Base-by-base conservation (phyloP, 2,888 invertebrate species). In the Lasioglossum morio region DNA sequence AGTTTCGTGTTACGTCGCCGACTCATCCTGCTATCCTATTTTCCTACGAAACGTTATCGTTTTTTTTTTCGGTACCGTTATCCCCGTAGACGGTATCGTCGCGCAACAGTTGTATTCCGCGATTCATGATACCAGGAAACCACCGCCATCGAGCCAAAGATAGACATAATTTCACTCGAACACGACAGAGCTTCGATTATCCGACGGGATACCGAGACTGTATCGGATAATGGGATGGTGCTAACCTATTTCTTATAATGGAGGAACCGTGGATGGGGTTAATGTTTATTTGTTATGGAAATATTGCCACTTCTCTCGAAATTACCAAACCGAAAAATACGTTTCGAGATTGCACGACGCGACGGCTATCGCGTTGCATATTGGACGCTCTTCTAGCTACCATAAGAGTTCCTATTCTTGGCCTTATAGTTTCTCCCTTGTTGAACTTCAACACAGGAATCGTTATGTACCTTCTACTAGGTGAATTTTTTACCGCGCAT, bases 1-100 rank as follows among this genome's bases (percentile, higher is more conserved):
- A 85, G 81, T 86, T 86, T 84, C 86, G 72, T 80, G 84, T 80
- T 79, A 70, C 78, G 74, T 53, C 75, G 69, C 57, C 34, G 77
- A 14, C n/a, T 27, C 84, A 69, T 75, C 40, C 75, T 69, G 72
- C 78, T 69, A 72, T 86, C 84, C 86, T 84, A 85, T 84, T 84
- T 84, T 84, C 84, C 34, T 66, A 30, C 60, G 53, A 60, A 81
- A 80, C 84, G 37, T 86, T 84, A 86, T 81, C 85, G 34, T 34
- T 3, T 2, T 37, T 30, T 81, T 72, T 63, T 30, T 30, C 63
- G n/a, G 19, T 80, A 77, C 84, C 83, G 85, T 84, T 85, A 69
- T 79, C 30, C 19, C 14, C 34, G n/a, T 30, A 66, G 70, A 72
- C 80, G 34, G 72, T 82, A 80, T 80, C 79, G 46, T 30, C 40